Conservation (phyloP, 2,888 invertebrate species). For the Iselma pallidipennis region DNA sequence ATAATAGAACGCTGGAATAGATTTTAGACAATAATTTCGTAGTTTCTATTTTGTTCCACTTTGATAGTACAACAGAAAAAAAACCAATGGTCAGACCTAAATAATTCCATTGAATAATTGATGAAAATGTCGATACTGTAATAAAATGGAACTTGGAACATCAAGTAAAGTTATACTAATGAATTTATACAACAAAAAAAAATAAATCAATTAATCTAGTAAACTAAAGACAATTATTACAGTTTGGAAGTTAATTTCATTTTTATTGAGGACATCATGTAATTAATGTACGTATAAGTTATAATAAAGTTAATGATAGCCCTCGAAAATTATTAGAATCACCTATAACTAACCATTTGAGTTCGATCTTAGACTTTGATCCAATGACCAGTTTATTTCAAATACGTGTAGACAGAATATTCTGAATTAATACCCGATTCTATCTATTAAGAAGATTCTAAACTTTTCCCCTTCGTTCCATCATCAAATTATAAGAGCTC, state of each 20-base stretch:
- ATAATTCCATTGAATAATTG: background rate
- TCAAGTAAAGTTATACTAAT: background rate
- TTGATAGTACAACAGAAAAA: background rate
- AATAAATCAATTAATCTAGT: background rate
- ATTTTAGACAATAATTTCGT: too few relatives aligned
- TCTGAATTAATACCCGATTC: background rate
- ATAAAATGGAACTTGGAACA: background rate
- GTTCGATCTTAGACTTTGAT: background rate
- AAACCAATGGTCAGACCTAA: background rate
- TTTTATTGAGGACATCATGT: too few relatives aligned
- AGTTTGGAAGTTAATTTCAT: too few relatives aligned
- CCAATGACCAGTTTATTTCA: background rate
- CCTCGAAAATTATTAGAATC: background rate
- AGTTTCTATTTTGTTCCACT: background rate
- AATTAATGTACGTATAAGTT: too few relatives aligned
- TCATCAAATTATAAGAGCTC: conserved; percentile 3
- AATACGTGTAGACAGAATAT: background rate
- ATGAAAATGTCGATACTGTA: background rate
- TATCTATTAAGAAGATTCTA: background rate
- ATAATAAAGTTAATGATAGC: background rate
- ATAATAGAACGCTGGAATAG: too few relatives aligned
- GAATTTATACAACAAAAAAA: background rate
- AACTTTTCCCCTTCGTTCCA: background rate
- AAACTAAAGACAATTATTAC: background rate
- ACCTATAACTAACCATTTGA: background rate